Base-by-base conservation (phyloP, 2,888 invertebrate genomes). In the Parnassius apollo region DNA sequence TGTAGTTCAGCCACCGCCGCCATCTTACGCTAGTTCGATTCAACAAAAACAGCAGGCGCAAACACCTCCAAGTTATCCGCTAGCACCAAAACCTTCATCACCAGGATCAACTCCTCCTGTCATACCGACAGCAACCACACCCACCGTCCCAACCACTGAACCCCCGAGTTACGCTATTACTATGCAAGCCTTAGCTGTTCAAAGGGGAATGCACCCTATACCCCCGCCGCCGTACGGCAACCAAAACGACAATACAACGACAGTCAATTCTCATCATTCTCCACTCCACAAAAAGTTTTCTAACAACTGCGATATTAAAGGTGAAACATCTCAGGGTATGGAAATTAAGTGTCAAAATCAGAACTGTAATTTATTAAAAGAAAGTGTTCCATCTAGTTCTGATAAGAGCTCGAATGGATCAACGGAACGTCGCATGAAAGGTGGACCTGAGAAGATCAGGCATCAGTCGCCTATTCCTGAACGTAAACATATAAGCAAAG, bases 381-480 rank as follows among this genome's bases (percentile, higher is more conserved):
- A 74, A 79, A 91, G 91, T 42, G 77, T 93, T 1, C 94, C 95
- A 1, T 93, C 94, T 0, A 93, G 94, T 3, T 94, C 94, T 2
- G 92, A 93, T 57, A 89, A 92, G 71, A 87, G 87, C 74, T 91
- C 92, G 63, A 92, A 92, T 68, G 91, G 93, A 57, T 92, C 92
- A 61, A 76, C 85, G 46, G 93, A 93, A 65, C 86, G 78, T 44
- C 71, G 79, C 45, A 72, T 76, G 42, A 76, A 76, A 58, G 75
- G 92, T 57, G 86, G 93, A 64, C 88, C 94, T 63, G 95, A 96
- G 71, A 98, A 97, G 88, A 97, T 97, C 70, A 95, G 97, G 72
- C 98, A 98, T 79, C 97, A 97, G 77, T 98, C 98, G 4, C 98
- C 98, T 0, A 98, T 98, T 76, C 98, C 98, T 0, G 98, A 98